Base-by-base conservation (phyloP, 2,888 invertebrate species). In the Thera obeliscata region DNA sequence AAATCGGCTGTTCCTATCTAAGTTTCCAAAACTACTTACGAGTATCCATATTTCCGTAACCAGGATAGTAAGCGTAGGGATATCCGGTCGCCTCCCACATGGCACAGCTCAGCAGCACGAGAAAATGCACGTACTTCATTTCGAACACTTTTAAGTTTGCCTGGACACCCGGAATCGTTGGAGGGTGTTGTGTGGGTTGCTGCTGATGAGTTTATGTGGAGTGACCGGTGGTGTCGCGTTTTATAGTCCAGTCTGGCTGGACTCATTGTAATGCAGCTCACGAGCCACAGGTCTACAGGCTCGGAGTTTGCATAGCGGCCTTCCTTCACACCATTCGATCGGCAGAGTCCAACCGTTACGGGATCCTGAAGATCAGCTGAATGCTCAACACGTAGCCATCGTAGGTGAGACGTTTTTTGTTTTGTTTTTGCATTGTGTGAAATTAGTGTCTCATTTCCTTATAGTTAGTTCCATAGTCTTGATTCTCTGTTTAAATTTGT, bases 231-330 rank as follows among this genome's bases (percentile, higher is more conserved):
- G 66, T 72, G 73, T 71, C 85, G 86, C 86, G 79, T 89, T 93
- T 86, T 93, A 92, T 93, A 93, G 79, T 84, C 85, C 81, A 81
- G 81, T 78, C 80, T 76, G 84, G 73, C 85, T 73, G 87, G 85
- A 84, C 83, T 90, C 78, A 91, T 93, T 92, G 87, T 81, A 86
- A 93, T 91, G 79, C 93, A 77, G 62, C 56, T 56, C 93, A 89
- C 90, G 91, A 65, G 35, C 46, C 56, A 33, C 52, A 33, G 52
- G 52, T 52, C 56, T 38, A 55, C 36, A 41, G 60, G 6, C 60
- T 50, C 43, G 56, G 46, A 67, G 81, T 76, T 74, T 81, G 88
- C 87, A 87, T 82, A 56, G 82, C 72, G 76, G 75, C 78, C 82
- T 80, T 83, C 82, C 83, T 82, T 86, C 85, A 85, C 87, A 82